Evolutionary conservation across 2,888 invertebrate genomes (phyloP), one percentile per base, ranked within the genome.

Genomic region (Harmothoe impar): DNA sequence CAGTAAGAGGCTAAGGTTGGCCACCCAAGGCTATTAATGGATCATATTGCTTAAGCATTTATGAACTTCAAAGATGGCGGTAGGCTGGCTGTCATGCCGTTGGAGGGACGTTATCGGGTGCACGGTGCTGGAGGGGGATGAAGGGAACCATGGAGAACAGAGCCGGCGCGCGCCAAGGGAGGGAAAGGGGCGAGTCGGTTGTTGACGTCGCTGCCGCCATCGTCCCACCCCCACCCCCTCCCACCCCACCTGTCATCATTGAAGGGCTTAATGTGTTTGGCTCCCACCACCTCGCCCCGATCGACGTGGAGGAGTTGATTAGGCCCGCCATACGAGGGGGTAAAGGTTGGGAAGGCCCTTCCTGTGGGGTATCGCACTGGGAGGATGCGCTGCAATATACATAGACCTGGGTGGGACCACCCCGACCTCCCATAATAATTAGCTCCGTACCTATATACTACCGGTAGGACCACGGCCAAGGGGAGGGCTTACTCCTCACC

Each of bases 261-360:
- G 62, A 62, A 15, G 62, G 62, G 62, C 62, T 62, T 62, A 62
- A 62, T 62, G 62, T n/a, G 62, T 62, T 62, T 62, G 62, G 23
- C 62, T n/a, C 23, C 62, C 62, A 62, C 62, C 62, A n/a, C 62
- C 62, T 62, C 62, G 20, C 62, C 62, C 62, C 62, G 62, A 20
- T 62, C 62, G n/a, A 20, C 62, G 20, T 62, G 62, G 23, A n/a
- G 62, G 62, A 20, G 62, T 62, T 62, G 62, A 62, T 62, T 62
- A 62, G 62, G 12, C 62, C 12, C 3, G 7, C 20, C 12, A 3
- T 1, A 15, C 7, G 3, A 15, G 62, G 62, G 0, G 62, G 12
- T 12, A 62, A 62, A 15, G 62, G 7, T n/a, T 7, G 7, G 62
- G 62, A 20, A 62, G 62, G 23, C 62, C 62, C 62, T n/a, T 20